Percentiles rank a stretch among this genome's conserved stretches.
phyloP scores from a whole-genome alignment of 2,797 vertebrate genomes.

The Zenarchopterus dispar region DNA sequence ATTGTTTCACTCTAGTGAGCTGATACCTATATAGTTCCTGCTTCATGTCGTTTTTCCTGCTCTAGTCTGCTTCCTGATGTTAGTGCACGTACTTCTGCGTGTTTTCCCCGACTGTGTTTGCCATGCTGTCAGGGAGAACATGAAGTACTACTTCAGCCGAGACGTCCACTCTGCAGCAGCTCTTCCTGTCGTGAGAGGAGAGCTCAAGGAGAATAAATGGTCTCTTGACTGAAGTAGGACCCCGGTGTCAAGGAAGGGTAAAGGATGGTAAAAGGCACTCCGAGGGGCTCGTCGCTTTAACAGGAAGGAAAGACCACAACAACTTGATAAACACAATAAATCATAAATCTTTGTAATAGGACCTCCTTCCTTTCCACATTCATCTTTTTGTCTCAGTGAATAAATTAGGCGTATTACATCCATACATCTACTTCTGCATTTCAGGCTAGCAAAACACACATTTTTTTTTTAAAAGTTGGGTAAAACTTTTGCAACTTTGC shows the following conservation, averaged over 20 bases:
- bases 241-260: background rate
- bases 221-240: conserved; percentile 11
- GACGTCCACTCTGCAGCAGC: background rate
- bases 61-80: background rate
- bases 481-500: too few relatives aligned
- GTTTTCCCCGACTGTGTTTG: conserved; percentile 2
- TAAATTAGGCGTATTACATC: too few relatives aligned
- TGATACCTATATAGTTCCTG: background rate
- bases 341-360: too few relatives aligned
- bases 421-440: too few relatives aligned
- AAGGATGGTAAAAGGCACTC: background rate
- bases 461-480: too few relatives aligned
- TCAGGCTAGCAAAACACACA: too few relatives aligned
- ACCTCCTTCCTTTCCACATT: too few relatives aligned
- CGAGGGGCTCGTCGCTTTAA: background rate
- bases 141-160: conserved; percentile 23
- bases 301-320: background rate
- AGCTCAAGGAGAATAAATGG: background rate
- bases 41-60: background rate
- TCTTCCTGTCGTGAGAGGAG: conserved; percentile 36
- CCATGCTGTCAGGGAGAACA: background rate
- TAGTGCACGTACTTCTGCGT: background rate
- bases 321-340: too few relatives aligned
- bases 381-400: too few relatives aligned
- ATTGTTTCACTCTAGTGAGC: too few relatives aligned